A percentile compares a stretch with the other conserved stretches of the same genome.
phyloP scores from a whole-genome alignment of 2,797 vertebrate genomes.

The Ispidina lecontei region DNA sequence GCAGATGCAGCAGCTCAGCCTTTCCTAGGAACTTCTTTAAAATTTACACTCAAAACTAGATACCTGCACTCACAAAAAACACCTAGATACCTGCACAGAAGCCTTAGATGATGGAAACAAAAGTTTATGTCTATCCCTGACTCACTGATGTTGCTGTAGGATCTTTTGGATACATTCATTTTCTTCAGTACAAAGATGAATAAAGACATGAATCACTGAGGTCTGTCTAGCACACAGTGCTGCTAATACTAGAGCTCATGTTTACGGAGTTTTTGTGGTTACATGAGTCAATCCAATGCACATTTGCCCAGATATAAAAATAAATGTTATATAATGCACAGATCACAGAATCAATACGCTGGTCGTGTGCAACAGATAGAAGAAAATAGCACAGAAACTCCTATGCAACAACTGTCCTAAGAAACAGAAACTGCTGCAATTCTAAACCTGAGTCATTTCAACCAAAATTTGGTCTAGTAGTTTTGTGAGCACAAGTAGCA shows the following conservation, averaged over 20 bases:
- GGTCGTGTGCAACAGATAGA: not conserved
- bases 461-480: not conserved
- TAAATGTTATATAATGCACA: not conserved
- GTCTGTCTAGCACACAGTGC: not conserved
- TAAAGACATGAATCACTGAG: not conserved
- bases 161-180: not conserved
- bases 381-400: not conserved
- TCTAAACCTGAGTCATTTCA: not conserved
- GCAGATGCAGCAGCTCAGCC: not conserved
- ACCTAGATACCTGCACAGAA: not conserved
- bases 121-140: not conserved
- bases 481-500: not conserved
- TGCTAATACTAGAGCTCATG: not conserved
- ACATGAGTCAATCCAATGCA: not conserved
- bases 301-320: constrained; percentile 20
- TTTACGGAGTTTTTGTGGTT: not conserved
- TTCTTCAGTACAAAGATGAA: not conserved
- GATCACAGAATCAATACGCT: not conserved
- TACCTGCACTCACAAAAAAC: not conserved
- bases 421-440: not conserved
- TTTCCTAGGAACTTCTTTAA: not conserved
- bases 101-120: not conserved
- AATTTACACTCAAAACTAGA: not conserved
- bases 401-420: not conserved
- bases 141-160: not conserved